phyloP scores from a whole-genome alignment of 1,140 invertebrate species.

The Doryteuthis pealeii region DNA sequence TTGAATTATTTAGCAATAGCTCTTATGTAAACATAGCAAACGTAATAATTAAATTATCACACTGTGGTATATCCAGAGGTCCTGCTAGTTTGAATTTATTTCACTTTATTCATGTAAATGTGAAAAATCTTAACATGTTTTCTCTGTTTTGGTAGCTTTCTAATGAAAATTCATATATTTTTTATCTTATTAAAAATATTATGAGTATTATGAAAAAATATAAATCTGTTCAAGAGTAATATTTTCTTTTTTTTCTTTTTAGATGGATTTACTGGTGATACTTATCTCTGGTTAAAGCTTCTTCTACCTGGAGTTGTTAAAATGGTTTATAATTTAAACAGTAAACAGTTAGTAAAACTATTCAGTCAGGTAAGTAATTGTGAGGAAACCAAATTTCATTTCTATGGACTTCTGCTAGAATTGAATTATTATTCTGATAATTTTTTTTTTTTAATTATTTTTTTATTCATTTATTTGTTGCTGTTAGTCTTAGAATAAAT shows the following conservation, averaged over 20 bases:
- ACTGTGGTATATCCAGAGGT: too few species aligned
- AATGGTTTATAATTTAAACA: constrained; percentile 87
- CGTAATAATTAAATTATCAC: too few species aligned
- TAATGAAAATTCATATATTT: background rate
- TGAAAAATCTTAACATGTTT: too few species aligned
- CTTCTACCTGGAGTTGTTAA: constrained; percentile 81
- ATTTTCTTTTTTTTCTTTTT: constrained; percentile 31
- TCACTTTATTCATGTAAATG: too few species aligned
- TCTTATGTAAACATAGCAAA: too few species aligned
- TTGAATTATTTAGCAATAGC: too few species aligned
- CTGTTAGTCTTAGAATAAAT: too few species aligned
- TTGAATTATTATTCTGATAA: background rate
- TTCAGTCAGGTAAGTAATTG: constrained; percentile 69
- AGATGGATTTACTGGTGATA: constrained; percentile 75
- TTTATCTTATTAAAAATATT: background rate
- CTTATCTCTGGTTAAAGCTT: constrained; percentile 80
- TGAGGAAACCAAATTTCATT: background rate
- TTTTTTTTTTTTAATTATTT: too few species aligned
- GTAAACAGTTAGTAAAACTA: constrained; percentile 86
- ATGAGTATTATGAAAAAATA: background rate
- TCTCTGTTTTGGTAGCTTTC: background rate
- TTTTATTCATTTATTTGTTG: too few species aligned
- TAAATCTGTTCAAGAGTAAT: background rate
- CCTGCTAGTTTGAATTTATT: too few species aligned
- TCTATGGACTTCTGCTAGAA: background rate